Base-by-base conservation (phyloP, 1,140 invertebrate species). In the Drosophila sp. region DNA sequence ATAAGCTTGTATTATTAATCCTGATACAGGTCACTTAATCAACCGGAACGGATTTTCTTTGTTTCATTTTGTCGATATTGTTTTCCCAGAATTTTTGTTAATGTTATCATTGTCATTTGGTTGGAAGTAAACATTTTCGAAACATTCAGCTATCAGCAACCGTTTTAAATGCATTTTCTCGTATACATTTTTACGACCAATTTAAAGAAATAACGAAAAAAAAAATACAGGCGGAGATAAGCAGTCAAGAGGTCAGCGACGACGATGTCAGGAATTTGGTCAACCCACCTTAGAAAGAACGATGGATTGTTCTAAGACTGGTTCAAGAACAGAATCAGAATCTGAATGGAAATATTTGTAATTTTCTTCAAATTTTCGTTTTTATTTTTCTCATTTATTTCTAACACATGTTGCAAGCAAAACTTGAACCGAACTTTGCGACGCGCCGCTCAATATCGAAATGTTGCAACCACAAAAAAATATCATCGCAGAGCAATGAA, bases 181-280 rank as follows among this genome's bases (percentile, higher is more conserved):
- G 51, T 64, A 57, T 32, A 56, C 34, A 32, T 66, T 78, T 80
- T 80, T 65, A 80, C 41, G 78, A 76, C 74, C 72, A 76, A 81
- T 81, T 77, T 36, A 69, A 61, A 45, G 25, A 62, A 27, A 6
- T 36, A 9, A 34, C 27, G 11, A 2, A 36, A 36, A 0, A 36
- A 45, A 59, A 11, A 46, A 9, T 13, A 48, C 51, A 41, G 11
- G 11, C 25, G n/a, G 32, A 40, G 53, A 53, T 53, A 53, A 53
- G 50, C 50, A 18, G 50, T 34, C 8, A 53, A 53, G 38, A 53
- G 50, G 50, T 53, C 50, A 53, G 16, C 32, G 29, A 11, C 32
- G 50, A 36, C 11, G 50, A 36, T 6, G 21, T 53, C 18, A 53
- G 50, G 14, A 1, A 36, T 18, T 1, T 53, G 29, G 27, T 18